Base-by-base conservation (phyloP, 1,140 invertebrate species). In the Calephelis virginiensis region DNA sequence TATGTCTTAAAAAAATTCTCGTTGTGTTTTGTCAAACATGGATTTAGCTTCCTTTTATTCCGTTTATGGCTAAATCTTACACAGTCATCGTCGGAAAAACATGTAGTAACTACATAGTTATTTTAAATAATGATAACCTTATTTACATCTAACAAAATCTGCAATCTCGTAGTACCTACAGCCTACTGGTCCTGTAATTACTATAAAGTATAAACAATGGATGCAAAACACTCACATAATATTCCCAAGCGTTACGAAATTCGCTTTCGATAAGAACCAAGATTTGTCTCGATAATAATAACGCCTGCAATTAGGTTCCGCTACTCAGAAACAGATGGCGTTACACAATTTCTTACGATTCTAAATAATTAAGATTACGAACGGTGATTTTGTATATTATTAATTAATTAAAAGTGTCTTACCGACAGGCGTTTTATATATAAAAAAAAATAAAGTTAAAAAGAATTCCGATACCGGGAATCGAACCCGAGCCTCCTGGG, bases 401-500 rank as follows among this genome's bases (percentile, higher is more conserved):
- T 17, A 1, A 17, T 17, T 17, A 17, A 17, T 17, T 17, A 1
- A 17, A 17, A 1, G 17, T 17, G 17, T 28, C 28, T 28, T 28
- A 28, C 28, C 3, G 28, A 28, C 5, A 28, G 28, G 28, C 28
- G 28, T 28, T 28, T 28, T 28, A 4, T 28, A 28, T 28, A 64
- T 50, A 64, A n/a, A n/a, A n/a, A n/a, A n/a, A n/a, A n/a, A n/a
- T n/a, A n/a, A 53, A 50, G 53, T 49, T 62, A 40, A 72, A 70
- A 71, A 67, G 37, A 64, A 61, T 80, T 83, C 80, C 80, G 80
- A 82, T 79, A 81, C 79, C 78, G 77, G 75, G 77, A 81, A 83
- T 81, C 77, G 75, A 83, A 81, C 76, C 78, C 78, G 80, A 81
- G 80, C 72, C 72, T 77, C 75, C 73, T 79, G 75, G 74, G 74